Conservation (phyloP, 2,113 vertebrate species). For the Synchiropus splendidus region DNA sequence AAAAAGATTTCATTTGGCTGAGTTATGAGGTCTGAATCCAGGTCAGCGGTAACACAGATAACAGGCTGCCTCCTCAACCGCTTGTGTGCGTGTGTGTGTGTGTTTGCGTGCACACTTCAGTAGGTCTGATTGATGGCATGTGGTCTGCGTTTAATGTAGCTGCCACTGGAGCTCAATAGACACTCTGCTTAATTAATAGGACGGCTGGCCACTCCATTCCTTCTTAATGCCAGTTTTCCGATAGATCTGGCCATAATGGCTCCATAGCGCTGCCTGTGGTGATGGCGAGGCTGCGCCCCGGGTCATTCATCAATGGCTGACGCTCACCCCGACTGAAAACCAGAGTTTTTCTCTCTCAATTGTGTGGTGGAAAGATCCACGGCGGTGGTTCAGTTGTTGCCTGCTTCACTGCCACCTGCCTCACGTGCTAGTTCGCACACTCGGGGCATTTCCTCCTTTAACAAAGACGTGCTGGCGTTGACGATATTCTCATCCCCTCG, state of each 20-base stretch:
- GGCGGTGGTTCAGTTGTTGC: too few relatives aligned
- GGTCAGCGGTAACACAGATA: too few relatives aligned
- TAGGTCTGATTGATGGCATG: slow-evolving; percentile 19
- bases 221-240: slow-evolving; percentile 52
- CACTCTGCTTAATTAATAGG: slow-evolving; percentile 52
- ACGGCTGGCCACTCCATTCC: slow-evolving; percentile 39
- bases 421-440: too few relatives aligned
- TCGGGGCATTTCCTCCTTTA: too few relatives aligned
- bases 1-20: too few relatives aligned
- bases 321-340: slow-evolving; percentile 1
- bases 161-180: slow-evolving; percentile 40
- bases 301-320: slow-evolving; percentile 29
- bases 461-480: too few relatives aligned
- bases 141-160: slow-evolving; percentile 31
- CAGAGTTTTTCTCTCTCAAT: slow-evolving; percentile 9
- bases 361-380: too few relatives aligned
- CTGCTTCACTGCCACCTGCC: too few relatives aligned
- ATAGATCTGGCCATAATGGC: slow-evolving; percentile 30
- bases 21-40: too few relatives aligned
- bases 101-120: background rate
- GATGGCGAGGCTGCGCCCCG: slow-evolving; percentile 4
- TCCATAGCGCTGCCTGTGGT: background rate
- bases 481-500: too few relatives aligned
- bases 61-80: too few relatives aligned
- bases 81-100: slow-evolving; percentile 1